Evolutionary conservation across 2,797 vertebrate species (phyloP).

Genomic region (Leptatherina wallacei): DNA sequence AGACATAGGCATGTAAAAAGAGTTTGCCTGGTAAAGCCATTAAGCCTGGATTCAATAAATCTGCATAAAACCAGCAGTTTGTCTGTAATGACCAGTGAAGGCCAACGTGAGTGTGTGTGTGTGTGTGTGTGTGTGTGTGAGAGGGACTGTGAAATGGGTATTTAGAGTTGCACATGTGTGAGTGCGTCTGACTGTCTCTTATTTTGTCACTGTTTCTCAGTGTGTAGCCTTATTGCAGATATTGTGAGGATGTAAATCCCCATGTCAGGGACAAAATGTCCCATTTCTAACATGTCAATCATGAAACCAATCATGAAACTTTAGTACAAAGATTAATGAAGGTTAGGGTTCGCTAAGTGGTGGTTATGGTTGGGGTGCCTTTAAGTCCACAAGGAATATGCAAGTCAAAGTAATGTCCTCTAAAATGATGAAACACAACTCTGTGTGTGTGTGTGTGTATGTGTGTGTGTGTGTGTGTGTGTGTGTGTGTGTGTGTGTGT

Average conservation of each 20-base stretch:
- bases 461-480: constrained; percentile 14
- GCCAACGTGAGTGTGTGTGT: constrained; percentile 16
- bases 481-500: constrained; percentile 24
- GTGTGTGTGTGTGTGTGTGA: constrained; percentile 8
- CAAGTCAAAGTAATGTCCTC: background rate
- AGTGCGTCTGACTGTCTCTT: constrained; percentile 29
- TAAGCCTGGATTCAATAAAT: constrained; percentile 78
- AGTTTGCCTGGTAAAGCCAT: constrained; percentile 75
- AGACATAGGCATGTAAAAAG: constrained; percentile 53
- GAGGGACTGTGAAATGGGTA: constrained; percentile 27
- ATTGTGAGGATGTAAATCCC: background rate
- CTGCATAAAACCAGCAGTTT: constrained; percentile 76
- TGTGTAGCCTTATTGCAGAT: background rate
- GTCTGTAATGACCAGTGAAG: constrained; percentile 63
- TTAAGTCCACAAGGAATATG: constrained; percentile 5
- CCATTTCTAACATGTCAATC: background rate
- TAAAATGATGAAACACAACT: constrained; percentile 4
- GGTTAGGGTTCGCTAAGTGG: background rate
- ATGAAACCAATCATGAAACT: background rate
- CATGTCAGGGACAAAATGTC: background rate
- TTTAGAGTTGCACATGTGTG: constrained; percentile 31
- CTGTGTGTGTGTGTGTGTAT: constrained; percentile 17
- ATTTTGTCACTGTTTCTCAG: constrained; percentile 35
- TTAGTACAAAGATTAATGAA: background rate
- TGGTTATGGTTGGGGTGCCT: background rate